phyloP scores from a whole-genome alignment of 2,797 vertebrate species.

The Epinephelus coioides region DNA sequence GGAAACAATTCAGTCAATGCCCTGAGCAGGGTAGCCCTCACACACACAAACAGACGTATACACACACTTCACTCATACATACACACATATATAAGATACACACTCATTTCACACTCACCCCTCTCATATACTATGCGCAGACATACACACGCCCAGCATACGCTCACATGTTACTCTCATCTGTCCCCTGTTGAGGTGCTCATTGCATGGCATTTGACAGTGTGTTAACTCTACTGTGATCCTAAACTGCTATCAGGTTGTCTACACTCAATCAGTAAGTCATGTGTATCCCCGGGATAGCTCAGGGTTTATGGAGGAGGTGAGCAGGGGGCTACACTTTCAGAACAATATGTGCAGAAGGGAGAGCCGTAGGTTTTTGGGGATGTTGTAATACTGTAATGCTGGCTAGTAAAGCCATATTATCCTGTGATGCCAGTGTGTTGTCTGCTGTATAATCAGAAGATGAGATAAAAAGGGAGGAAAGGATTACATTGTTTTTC shows the following conservation, averaged over 20 bases:
- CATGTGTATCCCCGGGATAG: constrained; percentile 69
- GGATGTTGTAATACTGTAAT: constrained; percentile 39
- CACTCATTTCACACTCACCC: constrained; percentile 71
- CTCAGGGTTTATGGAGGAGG: constrained; percentile 61
- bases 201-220: constrained; percentile 81
- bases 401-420: background rate
- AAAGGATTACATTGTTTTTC: too few relatives aligned
- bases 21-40: constrained; percentile 88
- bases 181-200: constrained; percentile 77
- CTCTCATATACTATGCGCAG: constrained; percentile 66
- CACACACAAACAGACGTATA: constrained; percentile 81
- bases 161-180: constrained; percentile 74
- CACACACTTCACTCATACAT: constrained; percentile 53
- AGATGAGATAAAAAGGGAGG: background rate
- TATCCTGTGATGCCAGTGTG: constrained; percentile 8
- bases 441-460: constrained; percentile 3
- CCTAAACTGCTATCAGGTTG: constrained; percentile 81
- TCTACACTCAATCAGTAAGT: constrained; percentile 79
- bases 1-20: constrained; percentile 90
- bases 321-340: constrained; percentile 56
- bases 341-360: constrained; percentile 62
- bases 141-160: constrained; percentile 73
- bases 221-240: constrained; percentile 80
- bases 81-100: constrained; percentile 58
- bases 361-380: constrained; percentile 14